Evolutionary conservation across 2,113 vertebrate species (phyloP).

Genomic region (Pseudopodoces humilis): DNA sequence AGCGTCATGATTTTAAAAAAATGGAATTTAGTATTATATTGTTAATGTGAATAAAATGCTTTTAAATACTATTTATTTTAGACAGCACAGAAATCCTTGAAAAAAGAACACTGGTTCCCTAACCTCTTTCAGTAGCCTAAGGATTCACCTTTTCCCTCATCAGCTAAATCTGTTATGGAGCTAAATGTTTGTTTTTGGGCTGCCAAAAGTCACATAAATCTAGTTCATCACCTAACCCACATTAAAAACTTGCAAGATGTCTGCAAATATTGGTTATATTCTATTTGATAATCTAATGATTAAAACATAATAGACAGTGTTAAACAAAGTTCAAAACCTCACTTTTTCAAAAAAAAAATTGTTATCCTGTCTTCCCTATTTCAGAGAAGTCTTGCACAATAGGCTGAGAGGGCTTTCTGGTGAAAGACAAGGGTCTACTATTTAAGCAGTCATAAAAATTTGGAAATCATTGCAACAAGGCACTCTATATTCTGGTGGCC

Average conservation of each 20-base stretch:
- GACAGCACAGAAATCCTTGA: background rate
- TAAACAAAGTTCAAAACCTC: background rate
- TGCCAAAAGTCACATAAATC: background rate
- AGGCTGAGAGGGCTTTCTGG: background rate
- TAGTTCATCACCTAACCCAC: background rate
- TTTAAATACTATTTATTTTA: background rate
- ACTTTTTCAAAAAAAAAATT: rapidly evolving
- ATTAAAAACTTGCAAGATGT: background rate
- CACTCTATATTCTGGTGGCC: background rate
- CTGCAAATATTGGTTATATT: background rate
- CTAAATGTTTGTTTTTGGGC: background rate
- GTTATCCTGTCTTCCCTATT: background rate
- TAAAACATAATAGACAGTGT: rapidly evolving
- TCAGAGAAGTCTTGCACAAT: background rate
- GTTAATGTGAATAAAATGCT: background rate
- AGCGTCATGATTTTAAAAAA: background rate
- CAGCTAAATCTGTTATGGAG: rapidly evolving
- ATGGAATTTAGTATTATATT: background rate
- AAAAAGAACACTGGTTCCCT: background rate
- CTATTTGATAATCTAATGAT: background rate
- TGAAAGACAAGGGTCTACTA: background rate
- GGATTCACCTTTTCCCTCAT: background rate
- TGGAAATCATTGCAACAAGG: background rate
- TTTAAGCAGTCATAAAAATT: background rate
- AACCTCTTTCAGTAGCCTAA: background rate